A percentile compares a stretch with the other conserved stretches of the same genome.
Evolutionary conservation across 2,888 invertebrate genomes (phyloP).

Genomic region (Chymomyza fuscimana): DNA sequence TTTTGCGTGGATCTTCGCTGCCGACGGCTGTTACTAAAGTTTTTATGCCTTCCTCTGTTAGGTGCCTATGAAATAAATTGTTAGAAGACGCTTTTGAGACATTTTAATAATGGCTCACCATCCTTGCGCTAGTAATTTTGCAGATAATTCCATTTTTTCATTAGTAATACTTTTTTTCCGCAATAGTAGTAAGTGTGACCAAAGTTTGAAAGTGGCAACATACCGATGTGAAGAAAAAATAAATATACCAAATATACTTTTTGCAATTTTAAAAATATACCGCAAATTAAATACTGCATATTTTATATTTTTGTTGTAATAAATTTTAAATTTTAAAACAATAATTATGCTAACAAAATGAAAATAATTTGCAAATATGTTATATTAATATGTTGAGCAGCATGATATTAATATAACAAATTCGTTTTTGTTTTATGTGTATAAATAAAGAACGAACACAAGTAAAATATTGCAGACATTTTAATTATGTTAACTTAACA

Average conservation of each 20-base stretch:
- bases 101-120: constrained; percentile 81
- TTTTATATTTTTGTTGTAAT: neutral
- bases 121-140: constrained; percentile 84
- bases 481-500: no score
- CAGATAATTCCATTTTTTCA: constrained; percentile 82
- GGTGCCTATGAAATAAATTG: constrained; percentile 82
- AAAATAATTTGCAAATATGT: no score
- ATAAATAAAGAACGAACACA: no score
- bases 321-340: neutral
- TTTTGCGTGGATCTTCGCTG: constrained; percentile 82
- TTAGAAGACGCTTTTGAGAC: neutral
- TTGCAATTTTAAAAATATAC: neutral
- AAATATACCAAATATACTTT: neutral
- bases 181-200: constrained; percentile 3
- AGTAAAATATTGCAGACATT: no score
- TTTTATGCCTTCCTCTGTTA: constrained; percentile 86
- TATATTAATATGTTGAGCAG: no score
- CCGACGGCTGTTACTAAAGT: constrained; percentile 81
- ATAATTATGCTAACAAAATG: no score
- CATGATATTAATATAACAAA: no score
- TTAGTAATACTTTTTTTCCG: constrained; percentile 20
- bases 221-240: neutral
- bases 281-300: neutral
- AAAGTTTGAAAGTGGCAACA: neutral
- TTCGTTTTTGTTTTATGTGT: no score